A percentile compares a stretch with the other conserved stretches of the same genome.
phyloP scores from a whole-genome alignment of 1,140 invertebrate species.

The Linepithema humile region DNA sequence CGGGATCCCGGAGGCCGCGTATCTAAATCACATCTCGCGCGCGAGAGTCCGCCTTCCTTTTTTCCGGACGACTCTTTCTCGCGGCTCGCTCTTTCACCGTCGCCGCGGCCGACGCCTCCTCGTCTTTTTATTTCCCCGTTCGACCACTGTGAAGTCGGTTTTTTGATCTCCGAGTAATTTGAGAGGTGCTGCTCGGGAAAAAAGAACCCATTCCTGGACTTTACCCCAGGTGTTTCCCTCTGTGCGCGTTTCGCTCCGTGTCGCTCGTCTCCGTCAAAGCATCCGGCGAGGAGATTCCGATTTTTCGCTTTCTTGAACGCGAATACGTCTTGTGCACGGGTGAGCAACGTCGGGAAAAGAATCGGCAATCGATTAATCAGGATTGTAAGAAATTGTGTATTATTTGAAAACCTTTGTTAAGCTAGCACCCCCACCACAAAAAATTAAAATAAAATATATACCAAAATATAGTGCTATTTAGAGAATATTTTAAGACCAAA shows the following conservation, averaged over 20 bases:
- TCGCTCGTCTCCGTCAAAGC: not conserved
- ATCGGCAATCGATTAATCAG: not conserved
- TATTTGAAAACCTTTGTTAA: not conserved
- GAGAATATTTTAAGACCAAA: no score
- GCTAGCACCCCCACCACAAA: no score
- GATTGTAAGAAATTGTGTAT: not conserved
- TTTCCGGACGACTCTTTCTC: conserved; percentile 30
- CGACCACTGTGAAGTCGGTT: conserved; percentile 8
- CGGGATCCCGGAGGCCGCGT: conserved; percentile 43
- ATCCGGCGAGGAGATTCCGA: not conserved
- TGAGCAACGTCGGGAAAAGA: no score
- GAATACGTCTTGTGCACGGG: not conserved
- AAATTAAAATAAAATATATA: no score
- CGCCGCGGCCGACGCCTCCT: not conserved
- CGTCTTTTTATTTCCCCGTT: conserved; percentile 47
- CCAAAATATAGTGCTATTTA: no score
- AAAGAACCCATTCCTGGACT: conserved; percentile 12
- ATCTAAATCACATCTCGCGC: conserved; percentile 79
- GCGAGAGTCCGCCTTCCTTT: conserved; percentile 68
- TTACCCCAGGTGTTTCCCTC: not conserved
- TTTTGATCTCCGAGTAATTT: conserved; percentile 61
- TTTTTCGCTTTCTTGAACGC: conserved; percentile 14
- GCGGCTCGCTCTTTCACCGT: conserved; percentile 43
- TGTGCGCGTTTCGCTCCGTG: not conserved
- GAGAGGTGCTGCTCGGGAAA: conserved; percentile 48